Evolutionary conservation across 2,113 vertebrate species (phyloP).

Genomic region (Semnornis frantzii): DNA sequence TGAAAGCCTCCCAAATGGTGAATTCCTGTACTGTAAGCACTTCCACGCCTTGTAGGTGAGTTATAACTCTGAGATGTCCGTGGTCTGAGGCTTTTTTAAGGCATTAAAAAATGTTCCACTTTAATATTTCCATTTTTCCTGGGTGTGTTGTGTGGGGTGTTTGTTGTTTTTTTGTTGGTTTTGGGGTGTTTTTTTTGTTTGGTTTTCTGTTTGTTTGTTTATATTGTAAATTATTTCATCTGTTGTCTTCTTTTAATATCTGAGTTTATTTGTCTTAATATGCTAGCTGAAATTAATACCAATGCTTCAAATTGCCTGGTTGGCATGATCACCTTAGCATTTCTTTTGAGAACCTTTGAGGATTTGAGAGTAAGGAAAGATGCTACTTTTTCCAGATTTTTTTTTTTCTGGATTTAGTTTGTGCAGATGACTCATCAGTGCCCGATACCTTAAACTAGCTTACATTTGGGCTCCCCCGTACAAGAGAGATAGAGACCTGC

Average conservation of each 20-base stretch:
- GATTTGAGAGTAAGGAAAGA: neutral
- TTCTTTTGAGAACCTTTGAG: neutral
- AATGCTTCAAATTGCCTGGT: neutral
- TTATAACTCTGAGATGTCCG: conserved; percentile 40
- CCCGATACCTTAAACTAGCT: neutral
- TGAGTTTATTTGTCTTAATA: neutral
- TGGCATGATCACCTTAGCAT: neutral
- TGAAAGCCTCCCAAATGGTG: conserved; percentile 89
- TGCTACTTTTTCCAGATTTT: neutral
- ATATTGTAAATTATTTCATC: neutral
- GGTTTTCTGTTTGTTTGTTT: neutral
- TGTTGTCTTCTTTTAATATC: conserved; percentile 2
- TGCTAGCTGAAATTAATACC: neutral
- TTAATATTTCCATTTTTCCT: neutral
- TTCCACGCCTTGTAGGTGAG: conserved; percentile 85
- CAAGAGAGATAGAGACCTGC: no score
- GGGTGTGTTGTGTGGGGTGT: no score
- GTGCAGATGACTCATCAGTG: neutral
- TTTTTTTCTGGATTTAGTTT: neutral
- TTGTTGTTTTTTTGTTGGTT: no score
- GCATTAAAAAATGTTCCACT: neutral
- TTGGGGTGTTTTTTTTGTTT: no score
- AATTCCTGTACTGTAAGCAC: conserved; percentile 84
- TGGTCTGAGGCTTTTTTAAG: conserved; percentile 10
- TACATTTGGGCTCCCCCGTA: neutral